Percentiles rank a stretch among this genome's conserved stretches.
Conservation (phyloP, 1,140 invertebrate species). For the Helicoverpa armigera region DNA sequence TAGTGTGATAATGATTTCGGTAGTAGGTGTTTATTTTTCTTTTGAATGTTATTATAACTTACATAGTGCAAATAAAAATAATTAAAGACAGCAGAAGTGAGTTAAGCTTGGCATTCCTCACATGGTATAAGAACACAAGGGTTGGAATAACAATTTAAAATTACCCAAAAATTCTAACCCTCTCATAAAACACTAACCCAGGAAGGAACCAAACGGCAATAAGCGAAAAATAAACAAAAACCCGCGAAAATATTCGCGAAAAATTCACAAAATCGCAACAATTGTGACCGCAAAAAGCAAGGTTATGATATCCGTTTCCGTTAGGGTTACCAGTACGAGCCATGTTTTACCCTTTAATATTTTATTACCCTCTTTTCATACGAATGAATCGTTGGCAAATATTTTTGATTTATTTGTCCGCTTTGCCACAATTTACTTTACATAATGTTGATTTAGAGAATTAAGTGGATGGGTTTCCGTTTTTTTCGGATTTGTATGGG, state of each 20-base stretch:
- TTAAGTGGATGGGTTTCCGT: constrained; percentile 43
- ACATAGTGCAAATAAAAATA: no score
- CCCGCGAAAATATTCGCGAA: constrained; percentile 30
- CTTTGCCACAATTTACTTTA: constrained; percentile 46
- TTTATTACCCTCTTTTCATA: constrained; percentile 56
- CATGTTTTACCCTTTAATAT: constrained; percentile 63
- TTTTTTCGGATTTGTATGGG: constrained; percentile 22
- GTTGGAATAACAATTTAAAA: no score
- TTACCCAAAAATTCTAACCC: background rate
- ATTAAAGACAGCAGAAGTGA: no score
- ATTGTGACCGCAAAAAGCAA: constrained; percentile 63
- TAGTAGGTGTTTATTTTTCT: background rate
- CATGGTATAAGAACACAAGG: no score
- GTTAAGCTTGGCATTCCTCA: no score
- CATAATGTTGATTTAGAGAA: constrained; percentile 46
- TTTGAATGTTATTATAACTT: background rate
- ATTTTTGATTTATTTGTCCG: constrained; percentile 61
- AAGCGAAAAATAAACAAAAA: constrained; percentile 35
- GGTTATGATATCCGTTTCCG: constrained; percentile 66
- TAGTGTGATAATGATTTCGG: background rate
- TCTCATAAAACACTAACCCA: background rate
- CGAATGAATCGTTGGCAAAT: constrained; percentile 58
- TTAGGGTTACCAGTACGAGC: constrained; percentile 63
- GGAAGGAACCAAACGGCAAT: background rate
- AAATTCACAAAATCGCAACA: constrained; percentile 57